Conservation (phyloP, 2,113 vertebrate species). For the Pteruthius melanotis region DNA sequence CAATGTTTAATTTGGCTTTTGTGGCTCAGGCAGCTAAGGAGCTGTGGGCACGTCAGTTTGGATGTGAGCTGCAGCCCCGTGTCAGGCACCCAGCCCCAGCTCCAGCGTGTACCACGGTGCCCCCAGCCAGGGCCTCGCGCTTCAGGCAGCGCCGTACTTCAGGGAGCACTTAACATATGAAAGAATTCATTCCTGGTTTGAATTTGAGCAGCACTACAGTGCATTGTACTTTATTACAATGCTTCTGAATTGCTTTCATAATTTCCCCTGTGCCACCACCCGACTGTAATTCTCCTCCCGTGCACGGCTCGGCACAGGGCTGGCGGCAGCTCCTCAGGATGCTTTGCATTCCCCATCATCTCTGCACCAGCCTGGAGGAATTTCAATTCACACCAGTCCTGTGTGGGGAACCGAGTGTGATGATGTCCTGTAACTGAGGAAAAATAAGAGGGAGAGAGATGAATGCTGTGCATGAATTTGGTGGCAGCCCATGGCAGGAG, state of each 20-base stretch:
- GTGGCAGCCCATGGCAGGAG: neutral
- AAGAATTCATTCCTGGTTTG: constrained; percentile 57
- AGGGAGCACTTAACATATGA: constrained; percentile 49
- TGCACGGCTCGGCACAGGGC: neutral
- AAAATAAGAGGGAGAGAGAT: neutral
- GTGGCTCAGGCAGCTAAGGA: constrained; percentile 2
- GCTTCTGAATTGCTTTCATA: constrained; percentile 58
- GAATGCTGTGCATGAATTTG: neutral
- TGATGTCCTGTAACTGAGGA: neutral
- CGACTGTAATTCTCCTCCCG: neutral
- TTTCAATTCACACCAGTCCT: neutral
- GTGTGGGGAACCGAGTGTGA: neutral
- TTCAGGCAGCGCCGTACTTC: neutral
- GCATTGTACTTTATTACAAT: constrained; percentile 56
- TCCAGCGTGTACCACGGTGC: neutral
- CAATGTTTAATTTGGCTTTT: constrained; percentile 60
- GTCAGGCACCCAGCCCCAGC: neutral
- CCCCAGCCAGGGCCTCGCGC: constrained; percentile 4
- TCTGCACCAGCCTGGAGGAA: neutral
- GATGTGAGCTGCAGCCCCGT: neutral
- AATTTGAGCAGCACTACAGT: constrained; percentile 29
- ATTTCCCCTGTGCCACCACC: constrained; percentile 53
- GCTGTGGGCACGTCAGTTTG: neutral
- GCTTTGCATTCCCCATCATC: neutral
- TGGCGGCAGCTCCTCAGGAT: neutral